Conservation (phyloP, 2,888 invertebrate species). For the Prenolepis imparis region DNA sequence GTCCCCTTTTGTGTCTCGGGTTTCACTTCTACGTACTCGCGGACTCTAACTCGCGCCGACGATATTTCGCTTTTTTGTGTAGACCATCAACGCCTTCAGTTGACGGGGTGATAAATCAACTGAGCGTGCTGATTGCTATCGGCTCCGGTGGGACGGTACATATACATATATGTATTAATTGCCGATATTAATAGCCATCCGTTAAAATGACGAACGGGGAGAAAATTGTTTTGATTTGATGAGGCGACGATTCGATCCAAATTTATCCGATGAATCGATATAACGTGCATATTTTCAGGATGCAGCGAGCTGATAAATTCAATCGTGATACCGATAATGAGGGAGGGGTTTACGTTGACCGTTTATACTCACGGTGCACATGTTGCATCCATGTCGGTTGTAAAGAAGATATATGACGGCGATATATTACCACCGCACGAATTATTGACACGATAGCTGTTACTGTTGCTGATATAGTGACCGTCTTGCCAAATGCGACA, state of each 20-base stretch:
- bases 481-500: conserved; percentile 50
- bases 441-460: conserved; percentile 55
- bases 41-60: neutral
- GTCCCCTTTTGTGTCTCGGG: conserved; percentile 28
- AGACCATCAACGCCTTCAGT: conserved; percentile 39
- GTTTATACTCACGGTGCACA: conserved; percentile 43
- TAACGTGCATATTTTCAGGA: conserved; percentile 12
- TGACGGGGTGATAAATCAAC: conserved; percentile 46
- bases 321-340: conserved; percentile 45
- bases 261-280: conserved; percentile 24
- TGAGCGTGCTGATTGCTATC: conserved; percentile 42
- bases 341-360: conserved; percentile 18
- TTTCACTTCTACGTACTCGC: conserved; percentile 39
- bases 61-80: conserved; percentile 44
- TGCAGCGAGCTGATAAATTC: conserved; percentile 28
- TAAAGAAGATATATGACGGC: conserved; percentile 49
- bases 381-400: conserved; percentile 34
- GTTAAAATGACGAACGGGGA: conserved; percentile 24
- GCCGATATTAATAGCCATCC: conserved; percentile 35
- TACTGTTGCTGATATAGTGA: conserved; percentile 47
- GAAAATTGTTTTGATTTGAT: conserved; percentile 32
- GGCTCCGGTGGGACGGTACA: conserved; percentile 5
- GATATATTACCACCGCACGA: conserved; percentile 47
- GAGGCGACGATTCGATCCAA: conserved; percentile 31
- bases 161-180: conserved; percentile 39